These are phyloP conservation scores for Egretta garzetta DNA, from an alignment of 2,113 vertebrate genomes.

Conservation along the genomic window DNA sequence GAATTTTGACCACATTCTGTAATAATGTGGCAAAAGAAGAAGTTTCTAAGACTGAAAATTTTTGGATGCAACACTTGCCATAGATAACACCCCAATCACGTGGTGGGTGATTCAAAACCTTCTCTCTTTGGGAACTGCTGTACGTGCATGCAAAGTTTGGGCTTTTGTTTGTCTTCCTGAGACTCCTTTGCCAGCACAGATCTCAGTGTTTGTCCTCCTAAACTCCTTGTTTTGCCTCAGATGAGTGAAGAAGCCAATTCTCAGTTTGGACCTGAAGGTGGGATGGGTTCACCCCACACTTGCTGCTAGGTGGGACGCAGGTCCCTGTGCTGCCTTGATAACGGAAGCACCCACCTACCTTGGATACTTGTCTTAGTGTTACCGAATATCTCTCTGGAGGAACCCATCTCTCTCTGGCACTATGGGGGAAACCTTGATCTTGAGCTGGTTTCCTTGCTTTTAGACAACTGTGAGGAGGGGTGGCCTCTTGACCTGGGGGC, in stretches of 20 bases:
- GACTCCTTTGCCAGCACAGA: neutral
- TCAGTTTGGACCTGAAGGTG: neutral
- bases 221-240: neutral
- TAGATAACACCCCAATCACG: neutral
- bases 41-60: neutral
- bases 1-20: neutral
- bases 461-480: neutral
- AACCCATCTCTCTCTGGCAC: neutral
- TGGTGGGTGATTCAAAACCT: neutral
- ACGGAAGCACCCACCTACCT: neutral
- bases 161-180: neutral
- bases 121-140: neutral
- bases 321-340: neutral
- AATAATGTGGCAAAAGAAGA: neutral
- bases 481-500: neutral
- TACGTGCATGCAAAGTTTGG: neutral
- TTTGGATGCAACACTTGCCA: neutral
- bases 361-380: neutral
- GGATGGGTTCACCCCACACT: neutral
- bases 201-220: neutral
- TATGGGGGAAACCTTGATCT: neutral
- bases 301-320: neutral
- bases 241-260: neutral
- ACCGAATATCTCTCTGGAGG: neutral
- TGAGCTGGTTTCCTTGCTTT: neutral